These are phyloP conservation scores for Zaprionus lineosus DNA, from an alignment of 2,888 invertebrate species.

Conservation along the genomic window DNA sequence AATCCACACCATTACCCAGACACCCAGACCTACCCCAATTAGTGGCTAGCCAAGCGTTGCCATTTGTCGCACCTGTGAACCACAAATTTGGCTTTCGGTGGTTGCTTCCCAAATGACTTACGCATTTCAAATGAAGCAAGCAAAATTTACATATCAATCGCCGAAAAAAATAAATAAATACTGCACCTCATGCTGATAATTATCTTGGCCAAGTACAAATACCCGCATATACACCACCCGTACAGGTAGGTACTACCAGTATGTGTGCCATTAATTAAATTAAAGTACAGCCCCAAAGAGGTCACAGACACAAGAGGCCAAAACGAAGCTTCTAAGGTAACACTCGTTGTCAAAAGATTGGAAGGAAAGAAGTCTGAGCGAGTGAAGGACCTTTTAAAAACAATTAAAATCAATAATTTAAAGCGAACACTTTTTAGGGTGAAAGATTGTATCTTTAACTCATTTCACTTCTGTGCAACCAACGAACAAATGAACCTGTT, in stretches of 20 bases:
- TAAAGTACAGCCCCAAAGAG: slow-evolving; percentile 59
- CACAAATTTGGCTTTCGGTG: slow-evolving; percentile 33
- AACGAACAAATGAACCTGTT: slow-evolving; percentile 20
- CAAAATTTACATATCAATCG: slow-evolving; percentile 68
- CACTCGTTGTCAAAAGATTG: too few relatives aligned
- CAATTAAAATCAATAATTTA: too few relatives aligned
- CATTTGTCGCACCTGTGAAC: slow-evolving; percentile 60
- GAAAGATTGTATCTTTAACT: too few relatives aligned
- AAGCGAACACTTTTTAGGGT: too few relatives aligned
- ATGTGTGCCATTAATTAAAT: slow-evolving; percentile 56
- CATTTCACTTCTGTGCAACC: too few relatives aligned
- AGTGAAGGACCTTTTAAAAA: too few relatives aligned
- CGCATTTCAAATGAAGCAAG: slow-evolving; percentile 59
- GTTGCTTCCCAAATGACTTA: slow-evolving; percentile 49
- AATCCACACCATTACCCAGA: too few relatives aligned
- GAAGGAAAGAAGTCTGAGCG: too few relatives aligned
- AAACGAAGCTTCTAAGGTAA: slow-evolving; percentile 24
- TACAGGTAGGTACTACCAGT: slow-evolving; percentile 1
- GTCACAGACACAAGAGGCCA: slow-evolving; percentile 57
- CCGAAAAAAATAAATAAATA: slow-evolving; percentile 37
- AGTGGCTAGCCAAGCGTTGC: slow-evolving; percentile 54
- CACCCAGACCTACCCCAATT: slow-evolving; percentile 56
- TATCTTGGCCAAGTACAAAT: slow-evolving; percentile 39
- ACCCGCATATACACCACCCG: slow-evolving; percentile 14
- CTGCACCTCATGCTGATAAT: slow-evolving; percentile 62